Conservation (phyloP, 2,113 vertebrate species). For the Onychostoma macrolepis region DNA sequence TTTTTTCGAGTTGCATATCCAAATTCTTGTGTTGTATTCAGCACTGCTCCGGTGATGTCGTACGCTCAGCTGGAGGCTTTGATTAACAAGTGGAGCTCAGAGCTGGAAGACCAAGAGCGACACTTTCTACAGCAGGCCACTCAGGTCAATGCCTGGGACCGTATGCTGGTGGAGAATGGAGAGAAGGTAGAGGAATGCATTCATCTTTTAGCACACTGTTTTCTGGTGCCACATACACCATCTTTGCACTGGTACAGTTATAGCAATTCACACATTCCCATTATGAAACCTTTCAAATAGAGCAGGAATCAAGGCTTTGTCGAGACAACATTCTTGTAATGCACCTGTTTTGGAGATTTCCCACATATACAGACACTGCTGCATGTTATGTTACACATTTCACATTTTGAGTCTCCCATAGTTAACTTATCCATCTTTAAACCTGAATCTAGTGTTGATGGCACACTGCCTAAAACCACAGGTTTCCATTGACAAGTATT, state of each 20-base stretch:
- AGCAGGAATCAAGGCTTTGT: not conserved
- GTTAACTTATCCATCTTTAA: not conserved
- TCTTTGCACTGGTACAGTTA: not conserved
- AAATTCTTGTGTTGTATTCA: not conserved
- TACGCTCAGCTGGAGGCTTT: constrained; percentile 92
- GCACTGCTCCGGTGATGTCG: constrained; percentile 83
- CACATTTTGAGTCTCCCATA: not conserved
- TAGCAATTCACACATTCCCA: not conserved
- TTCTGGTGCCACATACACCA: not conserved
- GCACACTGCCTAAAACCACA: not conserved
- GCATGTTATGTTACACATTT: not conserved
- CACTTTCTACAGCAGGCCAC: constrained; percentile 96
- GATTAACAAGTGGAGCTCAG: constrained; percentile 98
- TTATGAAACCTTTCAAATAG: not conserved
- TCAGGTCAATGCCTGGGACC: constrained; percentile 97
- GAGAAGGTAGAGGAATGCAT: constrained; percentile 78
- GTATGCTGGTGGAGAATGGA: constrained; percentile 88
- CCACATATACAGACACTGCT: not conserved
- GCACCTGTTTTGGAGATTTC: no score
- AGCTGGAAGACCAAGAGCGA: constrained; percentile 95
- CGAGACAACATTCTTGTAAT: no score
- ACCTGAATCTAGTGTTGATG: not conserved
- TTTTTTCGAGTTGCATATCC: not conserved
- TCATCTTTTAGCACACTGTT: not conserved
- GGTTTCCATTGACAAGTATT: not conserved